Conservation (phyloP, 64 coral and sea anemone species). For the Montipora efflorescens region DNA sequence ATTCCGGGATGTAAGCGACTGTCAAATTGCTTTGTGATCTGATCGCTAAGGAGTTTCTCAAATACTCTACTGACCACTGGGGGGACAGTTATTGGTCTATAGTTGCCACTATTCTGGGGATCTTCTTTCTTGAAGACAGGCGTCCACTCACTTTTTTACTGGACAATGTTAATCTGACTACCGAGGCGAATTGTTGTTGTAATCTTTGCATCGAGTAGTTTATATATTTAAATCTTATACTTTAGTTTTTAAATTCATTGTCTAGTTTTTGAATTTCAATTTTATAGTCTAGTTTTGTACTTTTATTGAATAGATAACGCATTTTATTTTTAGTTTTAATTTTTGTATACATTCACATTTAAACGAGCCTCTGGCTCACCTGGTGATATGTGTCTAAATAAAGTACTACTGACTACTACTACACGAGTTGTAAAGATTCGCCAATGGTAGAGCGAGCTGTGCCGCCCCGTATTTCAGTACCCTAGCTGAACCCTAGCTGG, state of each 20-base stretch:
- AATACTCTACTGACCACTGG: constrained; percentile 13
- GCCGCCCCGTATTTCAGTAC: constrained; percentile 2
- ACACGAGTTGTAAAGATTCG: constrained; percentile 47
- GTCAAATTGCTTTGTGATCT: constrained; percentile 33
- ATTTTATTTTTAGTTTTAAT: no score
- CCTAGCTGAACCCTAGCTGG: neutral
- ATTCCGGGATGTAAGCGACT: neutral
- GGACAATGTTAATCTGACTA: no score
- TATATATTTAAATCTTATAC: no score
- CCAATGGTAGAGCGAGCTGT: constrained; percentile 21
- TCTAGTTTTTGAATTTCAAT: neutral
- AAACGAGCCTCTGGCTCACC: no score
- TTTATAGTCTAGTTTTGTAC: no score
- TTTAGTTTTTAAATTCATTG: neutral
- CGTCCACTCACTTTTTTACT: constrained; percentile 35
- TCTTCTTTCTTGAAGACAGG: constrained; percentile 45
- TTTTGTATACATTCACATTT: no score
- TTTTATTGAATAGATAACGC: no score
- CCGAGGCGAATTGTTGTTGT: no score
- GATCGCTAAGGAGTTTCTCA: constrained; percentile 26
- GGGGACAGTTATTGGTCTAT: constrained; percentile 49
- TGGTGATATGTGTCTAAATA: no score
- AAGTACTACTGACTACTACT: neutral
- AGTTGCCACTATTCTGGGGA: neutral
- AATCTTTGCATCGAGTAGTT: no score